These are phyloP conservation scores for Thalassarche chlororhynchos DNA, from an alignment of 2,113 vertebrate species.

Conservation along the genomic window DNA sequence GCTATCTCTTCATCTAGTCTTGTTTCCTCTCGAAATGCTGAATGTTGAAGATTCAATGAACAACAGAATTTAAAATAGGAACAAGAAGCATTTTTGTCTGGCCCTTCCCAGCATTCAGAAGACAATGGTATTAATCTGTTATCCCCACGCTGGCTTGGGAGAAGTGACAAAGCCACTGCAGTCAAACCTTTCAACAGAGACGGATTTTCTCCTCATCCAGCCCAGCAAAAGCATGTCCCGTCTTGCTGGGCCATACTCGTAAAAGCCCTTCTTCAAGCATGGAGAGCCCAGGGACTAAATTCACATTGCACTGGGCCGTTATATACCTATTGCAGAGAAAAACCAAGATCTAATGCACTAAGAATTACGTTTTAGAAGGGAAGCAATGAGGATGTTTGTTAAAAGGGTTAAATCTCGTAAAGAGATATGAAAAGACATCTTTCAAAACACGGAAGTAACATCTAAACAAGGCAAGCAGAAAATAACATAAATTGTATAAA, in stretches of 20 bases:
- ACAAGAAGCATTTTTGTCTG: constrained; percentile 32
- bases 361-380: not conserved
- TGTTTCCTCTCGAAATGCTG: constrained; percentile 17
- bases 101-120: not conserved
- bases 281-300: not conserved
- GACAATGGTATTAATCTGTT: constrained; percentile 24
- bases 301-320: not conserved
- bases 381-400: not conserved
- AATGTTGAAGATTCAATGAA: not conserved
- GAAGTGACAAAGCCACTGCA: not conserved
- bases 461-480: constrained; percentile 27
- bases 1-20: constrained; percentile 5
- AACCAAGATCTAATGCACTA: accelerated
- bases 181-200: not conserved
- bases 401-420: not conserved
- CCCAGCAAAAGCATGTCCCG: not conserved
- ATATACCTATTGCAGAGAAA: not conserved
- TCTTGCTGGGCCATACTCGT: not conserved
- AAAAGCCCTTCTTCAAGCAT: not conserved
- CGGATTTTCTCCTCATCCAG: not conserved
- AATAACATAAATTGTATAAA: constrained; percentile 35
- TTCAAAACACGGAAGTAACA: constrained; percentile 24
- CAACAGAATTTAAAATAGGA: constrained; percentile 35
- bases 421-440: not conserved
- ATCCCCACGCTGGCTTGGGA: not conserved